Conservation (phyloP, 2,113 vertebrate species). For the Vulpes lagopus region DNA sequence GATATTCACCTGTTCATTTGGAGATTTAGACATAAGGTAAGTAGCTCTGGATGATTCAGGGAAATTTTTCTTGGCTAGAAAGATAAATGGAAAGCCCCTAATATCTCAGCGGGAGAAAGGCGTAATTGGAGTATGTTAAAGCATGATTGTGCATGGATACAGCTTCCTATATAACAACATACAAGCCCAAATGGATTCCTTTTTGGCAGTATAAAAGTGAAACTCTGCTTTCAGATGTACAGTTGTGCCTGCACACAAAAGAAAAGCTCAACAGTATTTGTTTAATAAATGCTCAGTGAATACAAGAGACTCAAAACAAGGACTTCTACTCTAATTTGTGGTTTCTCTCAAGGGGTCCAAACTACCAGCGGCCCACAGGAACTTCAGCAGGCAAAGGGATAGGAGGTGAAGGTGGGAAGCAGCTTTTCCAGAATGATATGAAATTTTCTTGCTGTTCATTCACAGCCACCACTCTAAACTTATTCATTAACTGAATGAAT, state of each 20-base stretch:
- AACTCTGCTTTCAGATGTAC: not conserved
- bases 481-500: not conserved
- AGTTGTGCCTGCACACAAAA: not conserved
- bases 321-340: too few relatives aligned
- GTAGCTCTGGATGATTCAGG: not conserved
- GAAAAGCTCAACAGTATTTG: not conserved
- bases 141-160: not conserved
- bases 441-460: not conserved
- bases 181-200: accelerated
- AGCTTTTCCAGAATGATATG: not conserved
- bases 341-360: not conserved
- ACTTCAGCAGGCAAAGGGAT: not conserved
- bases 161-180: not conserved
- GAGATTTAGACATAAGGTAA: not conserved
- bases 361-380: not conserved
- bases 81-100: not conserved
- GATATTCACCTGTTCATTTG: not conserved
- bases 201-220: too few relatives aligned
- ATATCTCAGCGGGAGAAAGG: not conserved
- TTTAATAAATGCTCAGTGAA: not conserved
- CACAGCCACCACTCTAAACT: not conserved
- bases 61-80: not conserved
- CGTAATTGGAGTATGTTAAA: not conserved
- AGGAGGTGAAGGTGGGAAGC: too few relatives aligned
- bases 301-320: not conserved